Conservation (phyloP, 2,113 vertebrate species). For the Epinephelus fuscoguttatus region DNA sequence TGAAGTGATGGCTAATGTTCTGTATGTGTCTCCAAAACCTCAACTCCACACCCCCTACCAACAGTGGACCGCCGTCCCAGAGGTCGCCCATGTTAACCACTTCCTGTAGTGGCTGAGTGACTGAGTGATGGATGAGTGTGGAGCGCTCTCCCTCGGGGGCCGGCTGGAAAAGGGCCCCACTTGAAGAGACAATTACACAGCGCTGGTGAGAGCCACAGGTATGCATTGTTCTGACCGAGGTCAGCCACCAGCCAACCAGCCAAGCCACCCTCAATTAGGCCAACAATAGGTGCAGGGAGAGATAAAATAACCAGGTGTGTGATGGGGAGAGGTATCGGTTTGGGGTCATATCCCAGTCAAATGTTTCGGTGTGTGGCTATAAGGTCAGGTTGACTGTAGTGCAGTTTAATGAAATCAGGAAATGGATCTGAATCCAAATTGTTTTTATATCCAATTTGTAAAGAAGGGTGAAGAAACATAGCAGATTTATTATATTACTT, state of each 20-base stretch:
- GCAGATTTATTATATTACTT: conserved; percentile 20
- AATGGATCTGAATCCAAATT: conserved; percentile 25
- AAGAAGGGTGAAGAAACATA: not conserved
- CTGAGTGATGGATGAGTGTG: conserved; percentile 81
- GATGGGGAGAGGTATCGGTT: conserved; percentile 76
- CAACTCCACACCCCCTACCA: conserved; percentile 33
- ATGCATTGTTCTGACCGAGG: conserved; percentile 83
- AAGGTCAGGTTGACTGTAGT: conserved; percentile 19
- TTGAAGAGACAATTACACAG: conserved; percentile 83
- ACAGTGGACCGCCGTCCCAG: conserved; percentile 55
- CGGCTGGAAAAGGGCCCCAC: conserved; percentile 69
- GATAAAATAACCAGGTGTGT: conserved; percentile 85
- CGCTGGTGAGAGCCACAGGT: conserved; percentile 79
- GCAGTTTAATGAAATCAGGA: conserved; percentile 16
- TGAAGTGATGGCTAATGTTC: conserved; percentile 65
- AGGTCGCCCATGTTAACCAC: conserved; percentile 80
- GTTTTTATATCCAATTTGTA: conserved; percentile 2
- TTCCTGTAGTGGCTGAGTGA: conserved; percentile 81
- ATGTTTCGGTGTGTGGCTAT: conserved; percentile 55
- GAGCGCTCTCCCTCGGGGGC: conserved; percentile 66
- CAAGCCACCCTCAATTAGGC: conserved; percentile 21
- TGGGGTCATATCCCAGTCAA: conserved; percentile 81
- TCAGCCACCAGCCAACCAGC: conserved; percentile 73
- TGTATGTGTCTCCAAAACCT: conserved; percentile 48
- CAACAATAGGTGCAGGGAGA: conserved; percentile 72